Evolutionary conservation across 1,140 invertebrate genomes (phyloP), one percentile per base, ranked within the genome.

Genomic region (Heliothis subflexa): DNA sequence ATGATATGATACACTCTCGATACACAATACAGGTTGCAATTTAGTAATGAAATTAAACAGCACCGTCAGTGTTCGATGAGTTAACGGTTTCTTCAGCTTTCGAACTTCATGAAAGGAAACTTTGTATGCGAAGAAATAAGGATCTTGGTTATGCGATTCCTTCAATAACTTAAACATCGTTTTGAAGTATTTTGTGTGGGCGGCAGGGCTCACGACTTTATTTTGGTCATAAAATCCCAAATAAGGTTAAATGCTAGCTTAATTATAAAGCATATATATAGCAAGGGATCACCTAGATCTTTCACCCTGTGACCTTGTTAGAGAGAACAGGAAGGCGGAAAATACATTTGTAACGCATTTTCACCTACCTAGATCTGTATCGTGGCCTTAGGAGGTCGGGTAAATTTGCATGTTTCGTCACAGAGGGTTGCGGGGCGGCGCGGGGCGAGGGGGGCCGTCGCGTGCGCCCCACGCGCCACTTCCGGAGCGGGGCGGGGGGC

Each of bases 341-440:
- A 84, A 86, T 78, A 83, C 78, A 75, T 82, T 81, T 80, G 70
- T 70, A 76, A 87, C 85, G 85, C 85, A 81, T 85, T 87, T 83
- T 76, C 81, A 80, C 82, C 73, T 72, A 71, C 78, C 78, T 47
- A 78, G 85, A 89, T 88, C 70, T 47, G 74, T 89, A 89, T 88
- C 86, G 83, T 78, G 80, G 82, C 81, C 83, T 88, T 80, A 84
- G 81, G 83, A 88, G 86, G 85, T 86, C 83, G 86, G 83, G 83
- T 81, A 89, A 94, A 94, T 95, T 94, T 94, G 93, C 93, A 94
- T 94, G 93, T 91, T 92, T 94, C 92, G 93, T 94, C 93, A 93
- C 89, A 89, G 82, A 83, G 73, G 72, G 68, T 9, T 2, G 57
- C 14, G 28, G 52, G 57, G 72, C 13, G 4, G n/a, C 13, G 40